Base-by-base conservation (phyloP, 2,797 vertebrate species). In the Syndactyla subalaris region DNA sequence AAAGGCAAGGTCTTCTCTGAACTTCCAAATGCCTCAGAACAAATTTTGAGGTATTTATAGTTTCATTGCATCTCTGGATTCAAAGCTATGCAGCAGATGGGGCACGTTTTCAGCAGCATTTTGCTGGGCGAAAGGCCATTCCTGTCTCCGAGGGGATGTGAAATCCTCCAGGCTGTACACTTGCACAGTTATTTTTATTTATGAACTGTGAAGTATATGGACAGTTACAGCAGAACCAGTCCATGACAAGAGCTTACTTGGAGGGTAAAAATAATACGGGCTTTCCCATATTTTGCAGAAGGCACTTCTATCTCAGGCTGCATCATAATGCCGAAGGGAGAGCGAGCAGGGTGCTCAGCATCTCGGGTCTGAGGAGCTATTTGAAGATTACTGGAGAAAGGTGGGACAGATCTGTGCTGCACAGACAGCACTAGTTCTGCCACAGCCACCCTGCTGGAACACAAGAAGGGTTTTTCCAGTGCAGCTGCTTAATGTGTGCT, bases 11-110 rank as follows among this genome's bases (percentile, higher is more conserved):
- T 89, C 75, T 91, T 95, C 87, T 59, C 92, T 49, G 71, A 94
- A 95, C 94, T 93, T 95, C 80, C 81, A 92, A 95, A 90, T 57
- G 89, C 72, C 87, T 95, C 51, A 94, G 89, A 96, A 88, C n/a
- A 82, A 93, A 87, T 88, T 74, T 16, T 68, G 77, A 83, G 66
- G 81, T 94, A 94, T 94, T 94, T 95, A 91, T 84, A 93, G 85
- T 82, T 91, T 81, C 72, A 91, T 36, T 87, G 93, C 27, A 38
- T 85, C 84, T 88, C 77, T 71, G 63, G 79, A 94, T 96, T 90
- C 75, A 83, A 91, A 96, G 95, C 38, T 32, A 45, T 36, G 62
- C 32, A 94, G 91, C 87, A 93, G 88, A 97, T 79, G 88, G 62
- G 82, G 72, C 83, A 92, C 36, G 23, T 85, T 89, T 93, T 95